These are phyloP conservation scores for Leptoteleia sp. DNA, from an alignment of 1,140 invertebrate species.

Conservation along the genomic window DNA sequence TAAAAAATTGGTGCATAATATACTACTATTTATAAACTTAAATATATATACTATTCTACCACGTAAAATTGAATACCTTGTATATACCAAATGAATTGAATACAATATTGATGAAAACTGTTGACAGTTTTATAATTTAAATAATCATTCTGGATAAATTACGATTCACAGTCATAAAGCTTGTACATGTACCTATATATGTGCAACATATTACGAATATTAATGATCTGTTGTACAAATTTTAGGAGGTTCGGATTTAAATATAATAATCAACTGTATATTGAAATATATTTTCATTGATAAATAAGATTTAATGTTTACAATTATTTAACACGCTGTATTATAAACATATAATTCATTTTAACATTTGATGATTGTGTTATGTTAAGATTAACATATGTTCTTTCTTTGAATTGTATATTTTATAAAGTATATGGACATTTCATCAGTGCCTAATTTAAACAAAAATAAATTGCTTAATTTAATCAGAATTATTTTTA, in stretches of 20 bases:
- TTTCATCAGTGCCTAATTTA: no score
- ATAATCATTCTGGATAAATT: constrained; percentile 11
- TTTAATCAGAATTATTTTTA: no score
- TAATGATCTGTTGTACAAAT: constrained; percentile 46
- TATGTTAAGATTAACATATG: neutral
- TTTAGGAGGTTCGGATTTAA: constrained; percentile 64
- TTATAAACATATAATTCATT: constrained; percentile 1
- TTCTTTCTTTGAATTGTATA: constrained; percentile 3
- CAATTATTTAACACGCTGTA: constrained; percentile 33
- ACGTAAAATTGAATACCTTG: constrained; percentile 15
- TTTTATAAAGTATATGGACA: constrained; percentile 9
- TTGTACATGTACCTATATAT: constrained; percentile 60
- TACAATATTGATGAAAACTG: no score
- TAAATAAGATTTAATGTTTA: constrained; percentile 26
- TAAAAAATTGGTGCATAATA: no score
- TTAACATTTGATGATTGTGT: neutral
- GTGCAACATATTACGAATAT: constrained; percentile 45
- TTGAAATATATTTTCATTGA: constrained; percentile 61
- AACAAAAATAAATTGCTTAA: no score
- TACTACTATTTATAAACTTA: no score
- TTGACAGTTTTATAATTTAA: constrained; percentile 28
- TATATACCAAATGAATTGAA: no score
- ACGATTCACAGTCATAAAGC: constrained; percentile 15
- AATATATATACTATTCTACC: neutral
- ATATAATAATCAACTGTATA: constrained; percentile 37